These are phyloP conservation scores for Drosophila mettleri DNA, from an alignment of 2,888 invertebrate species.

Conservation along the genomic window DNA sequence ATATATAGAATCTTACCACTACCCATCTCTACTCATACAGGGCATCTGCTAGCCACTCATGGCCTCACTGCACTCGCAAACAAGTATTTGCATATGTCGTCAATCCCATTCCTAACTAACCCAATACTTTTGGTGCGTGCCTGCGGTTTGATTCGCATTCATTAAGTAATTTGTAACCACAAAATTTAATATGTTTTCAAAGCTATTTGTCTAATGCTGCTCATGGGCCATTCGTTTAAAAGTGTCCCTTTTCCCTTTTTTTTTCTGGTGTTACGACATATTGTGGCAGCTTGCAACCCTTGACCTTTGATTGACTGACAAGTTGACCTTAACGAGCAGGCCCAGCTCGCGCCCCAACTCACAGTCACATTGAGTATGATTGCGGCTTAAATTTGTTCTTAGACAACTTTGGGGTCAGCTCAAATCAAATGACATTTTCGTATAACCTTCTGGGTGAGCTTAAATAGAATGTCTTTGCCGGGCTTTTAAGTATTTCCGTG, in stretches of 20 bases:
- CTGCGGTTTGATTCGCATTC: slow-evolving; percentile 58
- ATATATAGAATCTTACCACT: neutral
- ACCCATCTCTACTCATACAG: neutral
- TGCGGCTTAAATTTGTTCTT: slow-evolving; percentile 67
- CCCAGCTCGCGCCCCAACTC: slow-evolving; percentile 7
- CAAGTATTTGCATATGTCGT: slow-evolving; percentile 54
- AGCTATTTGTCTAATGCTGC: slow-evolving; percentile 71
- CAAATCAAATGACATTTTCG: slow-evolving; percentile 51
- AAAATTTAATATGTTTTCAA: slow-evolving; percentile 73
- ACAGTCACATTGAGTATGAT: slow-evolving; percentile 55
- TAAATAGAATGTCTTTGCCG: slow-evolving; percentile 8
- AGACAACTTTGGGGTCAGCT: slow-evolving; percentile 36
- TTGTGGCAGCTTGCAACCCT: slow-evolving; percentile 44
- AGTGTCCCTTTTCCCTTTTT: slow-evolving; percentile 48
- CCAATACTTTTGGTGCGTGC: slow-evolving; percentile 23
- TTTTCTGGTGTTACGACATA: neutral
- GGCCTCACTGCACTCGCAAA: neutral
- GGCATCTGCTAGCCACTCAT: neutral
- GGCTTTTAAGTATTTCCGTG: slow-evolving; percentile 66
- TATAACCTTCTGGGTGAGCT: slow-evolving; percentile 9
- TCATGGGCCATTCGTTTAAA: slow-evolving; percentile 33
- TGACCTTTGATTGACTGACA: slow-evolving; percentile 80
- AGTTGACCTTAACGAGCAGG: slow-evolving; percentile 68
- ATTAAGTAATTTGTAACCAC: slow-evolving; percentile 76
- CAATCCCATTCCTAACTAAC: slow-evolving; percentile 1